phyloP scores from a whole-genome alignment of 2,888 invertebrate genomes.

The Aquatica leii region DNA sequence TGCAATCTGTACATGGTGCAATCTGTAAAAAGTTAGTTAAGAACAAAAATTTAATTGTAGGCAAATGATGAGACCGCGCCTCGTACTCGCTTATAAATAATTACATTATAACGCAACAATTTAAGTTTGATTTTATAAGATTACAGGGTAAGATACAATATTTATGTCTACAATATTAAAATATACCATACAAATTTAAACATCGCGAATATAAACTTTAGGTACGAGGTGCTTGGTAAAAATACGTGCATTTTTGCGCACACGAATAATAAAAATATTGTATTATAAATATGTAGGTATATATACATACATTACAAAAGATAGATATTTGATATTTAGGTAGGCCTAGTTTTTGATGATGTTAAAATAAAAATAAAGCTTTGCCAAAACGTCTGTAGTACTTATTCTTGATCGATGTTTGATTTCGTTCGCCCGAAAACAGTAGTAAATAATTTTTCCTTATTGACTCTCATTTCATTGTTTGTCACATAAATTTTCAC shows the following conservation, averaged over 20 bases:
- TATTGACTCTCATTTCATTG: too few species aligned
- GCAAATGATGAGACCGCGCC: slow-evolving; percentile 51
- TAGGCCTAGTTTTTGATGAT: slow-evolving; percentile 63
- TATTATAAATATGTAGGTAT: slow-evolving; percentile 58
- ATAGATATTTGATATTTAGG: slow-evolving; percentile 63
- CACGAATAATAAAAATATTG: slow-evolving; percentile 52
- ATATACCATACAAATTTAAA: slow-evolving; percentile 51
- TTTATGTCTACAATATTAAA: slow-evolving; percentile 50
- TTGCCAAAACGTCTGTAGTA: slow-evolving; percentile 51
- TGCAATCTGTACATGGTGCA: slow-evolving; percentile 60
- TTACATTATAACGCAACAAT: not conserved
- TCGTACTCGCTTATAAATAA: slow-evolving; percentile 51
- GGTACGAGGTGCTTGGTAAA: slow-evolving; percentile 57
- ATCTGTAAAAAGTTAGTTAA: slow-evolving; percentile 55
- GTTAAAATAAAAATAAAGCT: slow-evolving; percentile 62
- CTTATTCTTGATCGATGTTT: too few species aligned
- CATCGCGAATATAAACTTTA: not conserved
- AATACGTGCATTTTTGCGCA: slow-evolving; percentile 40
- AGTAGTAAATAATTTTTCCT: too few species aligned
- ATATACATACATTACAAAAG: slow-evolving; percentile 53
- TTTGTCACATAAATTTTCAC: too few species aligned
- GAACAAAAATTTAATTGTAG: slow-evolving; percentile 46
- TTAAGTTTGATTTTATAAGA: slow-evolving; percentile 34
- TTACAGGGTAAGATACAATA: slow-evolving; percentile 60
- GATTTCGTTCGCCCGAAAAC: too few species aligned